Base-by-base conservation (phyloP, 2,888 invertebrate species). In the Erynnis tages region DNA sequence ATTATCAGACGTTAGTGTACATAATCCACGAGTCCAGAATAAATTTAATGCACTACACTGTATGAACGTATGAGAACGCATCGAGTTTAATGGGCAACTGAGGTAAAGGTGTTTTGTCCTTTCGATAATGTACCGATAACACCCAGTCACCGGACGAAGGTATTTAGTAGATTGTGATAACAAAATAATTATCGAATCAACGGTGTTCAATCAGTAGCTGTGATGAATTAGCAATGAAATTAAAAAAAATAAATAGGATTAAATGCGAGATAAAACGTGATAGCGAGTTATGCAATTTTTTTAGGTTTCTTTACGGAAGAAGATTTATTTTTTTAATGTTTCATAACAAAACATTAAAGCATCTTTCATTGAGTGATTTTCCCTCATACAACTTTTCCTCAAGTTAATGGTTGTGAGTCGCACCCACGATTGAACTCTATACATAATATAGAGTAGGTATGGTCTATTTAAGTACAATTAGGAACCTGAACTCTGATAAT, bases 141-240 rank as follows among this genome's bases (percentile, higher is more conserved):
- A 72, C 69, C 72, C 76, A 79, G 77, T 82, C 64, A 56, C 62
- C 60, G 60, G 60, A 67, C 62, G 63, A 41, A 64, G 73, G 73
- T 75, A 77, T 71, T n/a, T 68, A 67, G 56, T 57, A 69, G 81
- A 79, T 83, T 76, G 70, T 65, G 73, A 73, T 65, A 70, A 57
- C 54, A 60, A 17, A 69, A n/a, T n/a, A n/a, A 17, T 77, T 76
- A 78, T 73, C 66, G 62, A 49, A 32, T 34, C 17, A 11, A 34
- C 21, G 6, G 13, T 21, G 30, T 38, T 32, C 32, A 44, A 44
- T 32, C 44, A 32, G 14, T 30, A 13, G 29, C 19, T 19, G 13
- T 30, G 30, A 30, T 43, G 29, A 43, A 41, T 41, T 27, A 29
- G 43, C 19, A 16, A 17, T 19, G 16, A 43, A 43, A 17, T 27